Percentiles rank a stretch among this genome's conserved stretches.
Conservation (phyloP, 2,888 invertebrate genomes). For the Cerceris rybyensis region DNA sequence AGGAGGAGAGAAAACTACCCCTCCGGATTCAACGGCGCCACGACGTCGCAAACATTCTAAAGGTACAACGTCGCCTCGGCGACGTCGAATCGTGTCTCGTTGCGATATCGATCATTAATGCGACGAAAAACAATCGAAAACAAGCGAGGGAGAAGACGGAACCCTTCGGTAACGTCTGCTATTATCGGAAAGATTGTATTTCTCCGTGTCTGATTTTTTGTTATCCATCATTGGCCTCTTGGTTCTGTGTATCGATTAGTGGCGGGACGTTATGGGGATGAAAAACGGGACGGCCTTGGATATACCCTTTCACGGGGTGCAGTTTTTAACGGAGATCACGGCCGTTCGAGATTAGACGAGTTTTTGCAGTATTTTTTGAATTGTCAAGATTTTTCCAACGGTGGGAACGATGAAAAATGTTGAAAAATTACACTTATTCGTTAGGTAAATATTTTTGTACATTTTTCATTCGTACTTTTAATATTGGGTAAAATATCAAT, state of each 20-base stretch:
- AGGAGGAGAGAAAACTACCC: constrained; percentile 51
- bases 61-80: constrained; percentile 50
- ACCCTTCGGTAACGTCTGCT: constrained; percentile 47
- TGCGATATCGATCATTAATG: constrained; percentile 66
- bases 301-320: not conserved
- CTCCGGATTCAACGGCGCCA: constrained; percentile 68
- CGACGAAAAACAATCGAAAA: constrained; percentile 59
- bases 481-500: no score
- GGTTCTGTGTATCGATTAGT: constrained; percentile 40
- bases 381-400: no score
- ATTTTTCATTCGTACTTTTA: no score
- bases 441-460: no score
- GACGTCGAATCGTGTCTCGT: constrained; percentile 57
- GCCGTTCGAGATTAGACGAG: no score
- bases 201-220: constrained; percentile 44
- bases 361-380: no score
- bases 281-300: not conserved
- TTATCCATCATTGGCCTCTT: constrained; percentile 44
- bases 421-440: no score
- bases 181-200: constrained; percentile 52
- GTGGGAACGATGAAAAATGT: no score
- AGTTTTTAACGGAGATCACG: no score
- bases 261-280: not conserved
- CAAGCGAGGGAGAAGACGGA: constrained; percentile 13
- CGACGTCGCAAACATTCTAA: constrained; percentile 66